Evolutionary conservation across 30 jellyfish, hydroid and myxozoan species (phyloP).

Genomic region (Rhopilema esculentum): DNA sequence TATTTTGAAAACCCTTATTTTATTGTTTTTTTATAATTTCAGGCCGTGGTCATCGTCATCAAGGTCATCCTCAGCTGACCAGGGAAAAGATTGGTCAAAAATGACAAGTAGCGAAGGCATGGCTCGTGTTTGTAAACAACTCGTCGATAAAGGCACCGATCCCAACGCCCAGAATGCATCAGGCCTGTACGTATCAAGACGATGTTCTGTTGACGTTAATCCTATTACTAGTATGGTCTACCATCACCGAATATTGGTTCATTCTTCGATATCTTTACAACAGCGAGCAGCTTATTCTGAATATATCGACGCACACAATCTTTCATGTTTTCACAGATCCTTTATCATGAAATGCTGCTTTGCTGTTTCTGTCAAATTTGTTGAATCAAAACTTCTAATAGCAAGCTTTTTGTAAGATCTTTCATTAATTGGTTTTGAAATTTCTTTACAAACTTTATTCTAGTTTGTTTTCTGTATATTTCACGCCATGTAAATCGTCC

Average conservation of each 20-base stretch:
- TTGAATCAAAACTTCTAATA: too few species aligned
- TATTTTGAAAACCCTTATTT: too few species aligned
- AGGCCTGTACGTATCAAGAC: slow-evolving; percentile 61
- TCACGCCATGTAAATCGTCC: too few species aligned
- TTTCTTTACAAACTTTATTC: too few species aligned
- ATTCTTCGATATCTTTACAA: background rate
- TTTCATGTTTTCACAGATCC: too few species aligned
- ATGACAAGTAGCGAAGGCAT: slow-evolving; percentile 83
- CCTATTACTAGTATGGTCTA: background rate
- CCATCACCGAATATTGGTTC: background rate
- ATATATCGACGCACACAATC: too few species aligned
- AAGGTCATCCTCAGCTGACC: slow-evolving; percentile 11
- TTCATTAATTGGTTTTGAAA: too few species aligned
- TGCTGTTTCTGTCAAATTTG: too few species aligned
- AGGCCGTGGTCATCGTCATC: slow-evolving; percentile 67
- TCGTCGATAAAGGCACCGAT: slow-evolving; percentile 78
- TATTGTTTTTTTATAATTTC: background rate
- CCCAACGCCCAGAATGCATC: slow-evolving; percentile 74
- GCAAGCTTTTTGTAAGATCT: too few species aligned
- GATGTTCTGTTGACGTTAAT: background rate
- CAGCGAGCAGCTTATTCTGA: too few species aligned
- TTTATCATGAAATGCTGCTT: too few species aligned
- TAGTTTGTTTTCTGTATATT: too few species aligned
- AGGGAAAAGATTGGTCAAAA: slow-evolving; percentile 35
- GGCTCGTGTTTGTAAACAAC: slow-evolving; percentile 75